Conservation (phyloP, 1,140 invertebrate genomes). For the Dendroctonus ponderosae region DNA sequence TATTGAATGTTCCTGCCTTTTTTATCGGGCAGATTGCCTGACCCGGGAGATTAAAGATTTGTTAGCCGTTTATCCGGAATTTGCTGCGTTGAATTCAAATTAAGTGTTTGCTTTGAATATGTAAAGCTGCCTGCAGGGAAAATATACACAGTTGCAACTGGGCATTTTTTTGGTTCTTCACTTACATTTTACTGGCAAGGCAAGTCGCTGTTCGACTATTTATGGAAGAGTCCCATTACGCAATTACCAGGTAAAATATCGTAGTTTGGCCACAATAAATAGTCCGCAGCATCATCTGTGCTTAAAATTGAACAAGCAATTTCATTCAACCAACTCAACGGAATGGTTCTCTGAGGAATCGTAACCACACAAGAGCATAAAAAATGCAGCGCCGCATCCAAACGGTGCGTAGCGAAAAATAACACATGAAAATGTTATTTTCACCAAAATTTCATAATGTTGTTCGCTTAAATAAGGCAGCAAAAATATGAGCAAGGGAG, state of each 20-base stretch:
- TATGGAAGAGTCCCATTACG: no score
- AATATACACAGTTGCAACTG: not conserved
- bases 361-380: constrained; percentile 7
- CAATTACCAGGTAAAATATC: no score
- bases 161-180: no score
- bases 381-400: constrained; percentile 5
- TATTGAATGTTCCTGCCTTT: constrained; percentile 8
- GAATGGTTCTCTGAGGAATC: constrained; percentile 7
- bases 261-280: not conserved
- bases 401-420: not conserved
- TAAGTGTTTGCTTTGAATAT: constrained; percentile 7
- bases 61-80: constrained; percentile 9
- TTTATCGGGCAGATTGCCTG: constrained; percentile 10
- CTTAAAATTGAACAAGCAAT: constrained; percentile 8
- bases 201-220: no score
- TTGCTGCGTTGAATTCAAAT: constrained; percentile 8
- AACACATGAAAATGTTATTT: constrained; percentile 10
- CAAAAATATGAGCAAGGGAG: not conserved
- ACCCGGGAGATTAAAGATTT: constrained; percentile 12
- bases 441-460: constrained; percentile 12
- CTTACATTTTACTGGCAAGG: no score
- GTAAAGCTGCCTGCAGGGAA: constrained; percentile 4
- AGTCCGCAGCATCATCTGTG: constrained; percentile 1
- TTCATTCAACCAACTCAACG: constrained; percentile 5
- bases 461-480: constrained; percentile 1